A percentile compares a stretch with the other conserved stretches of the same genome.
These are phyloP conservation scores for Cyrtodaria siliqua DNA, from an alignment of 2,888 invertebrate species.

Conservation along the genomic window DNA sequence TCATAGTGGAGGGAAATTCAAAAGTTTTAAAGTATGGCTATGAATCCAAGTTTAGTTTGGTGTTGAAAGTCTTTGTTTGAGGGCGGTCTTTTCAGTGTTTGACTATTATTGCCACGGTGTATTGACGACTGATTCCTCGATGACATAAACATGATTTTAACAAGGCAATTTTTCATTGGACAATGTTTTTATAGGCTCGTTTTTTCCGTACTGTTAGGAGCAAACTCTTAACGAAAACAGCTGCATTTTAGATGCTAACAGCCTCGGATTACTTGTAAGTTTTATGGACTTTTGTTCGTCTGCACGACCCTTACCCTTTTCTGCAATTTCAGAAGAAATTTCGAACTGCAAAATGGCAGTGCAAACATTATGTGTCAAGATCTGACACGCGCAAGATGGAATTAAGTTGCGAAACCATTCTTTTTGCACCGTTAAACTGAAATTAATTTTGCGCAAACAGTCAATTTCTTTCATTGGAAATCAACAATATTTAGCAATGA, in stretches of 20 bases:
- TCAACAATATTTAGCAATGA: constrained; percentile 65
- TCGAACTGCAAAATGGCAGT: constrained; percentile 48
- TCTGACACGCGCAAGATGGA: constrained; percentile 56
- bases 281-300: constrained; percentile 62
- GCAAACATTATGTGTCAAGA: constrained; percentile 34
- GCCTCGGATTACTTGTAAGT: constrained; percentile 49
- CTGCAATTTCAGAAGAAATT: constrained; percentile 51
- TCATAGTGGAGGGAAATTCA: constrained; percentile 56
- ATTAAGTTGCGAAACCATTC: constrained; percentile 30
- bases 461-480: constrained; percentile 66
- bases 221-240: constrained; percentile 46
- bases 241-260: constrained; percentile 35
- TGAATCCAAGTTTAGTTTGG: background rate
- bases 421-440: constrained; percentile 62
- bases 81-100: constrained; percentile 12
- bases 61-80: constrained; percentile 5
- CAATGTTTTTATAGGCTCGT: constrained; percentile 30
- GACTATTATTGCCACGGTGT: constrained; percentile 37
- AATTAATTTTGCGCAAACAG: constrained; percentile 67
- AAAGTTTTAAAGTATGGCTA: constrained; percentile 36
- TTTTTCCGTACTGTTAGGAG: constrained; percentile 1
- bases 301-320: constrained; percentile 39
- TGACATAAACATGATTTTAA: constrained; percentile 46
- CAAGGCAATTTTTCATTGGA: constrained; percentile 28
- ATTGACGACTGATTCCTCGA: constrained; percentile 43